Conservation (phyloP, 2,888 invertebrate species). For the Plebejus argus region DNA sequence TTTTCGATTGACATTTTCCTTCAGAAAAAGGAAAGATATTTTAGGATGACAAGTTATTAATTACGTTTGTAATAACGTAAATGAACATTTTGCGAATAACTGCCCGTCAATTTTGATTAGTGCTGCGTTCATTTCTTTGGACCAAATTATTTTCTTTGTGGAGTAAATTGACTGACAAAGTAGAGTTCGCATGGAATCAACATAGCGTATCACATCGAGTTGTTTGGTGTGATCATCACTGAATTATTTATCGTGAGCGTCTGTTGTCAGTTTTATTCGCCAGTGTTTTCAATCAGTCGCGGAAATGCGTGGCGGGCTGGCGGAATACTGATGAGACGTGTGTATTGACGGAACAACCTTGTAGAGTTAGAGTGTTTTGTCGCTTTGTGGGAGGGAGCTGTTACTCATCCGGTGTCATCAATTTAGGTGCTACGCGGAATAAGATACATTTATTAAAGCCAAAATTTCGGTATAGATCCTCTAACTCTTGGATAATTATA, state of each 20-base stretch:
- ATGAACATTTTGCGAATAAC: not conserved
- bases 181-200: not conserved
- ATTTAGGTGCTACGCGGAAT: not conserved
- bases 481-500: not conserved
- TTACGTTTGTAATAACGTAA: not conserved
- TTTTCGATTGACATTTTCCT: conserved; percentile 5
- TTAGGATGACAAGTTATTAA: conserved; percentile 1
- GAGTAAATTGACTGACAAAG: not conserved
- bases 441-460: not conserved
- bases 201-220: not conserved
- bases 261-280: conserved; percentile 19
- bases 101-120: not conserved
- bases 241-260: conserved; percentile 24
- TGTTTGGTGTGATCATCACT: not conserved
- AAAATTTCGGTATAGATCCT: too few species aligned
- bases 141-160: not conserved
- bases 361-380: conserved; percentile 16
- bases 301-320: conserved; percentile 12
- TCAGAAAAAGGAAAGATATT: not conserved
- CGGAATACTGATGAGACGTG: conserved; percentile 16
- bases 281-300: conserved; percentile 19
- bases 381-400: not conserved
- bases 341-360: conserved; percentile 22
- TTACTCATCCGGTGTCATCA: not conserved
- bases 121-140: not conserved